Base-by-base conservation (phyloP, 2,888 invertebrate genomes). In the Maniola hyperantus region DNA sequence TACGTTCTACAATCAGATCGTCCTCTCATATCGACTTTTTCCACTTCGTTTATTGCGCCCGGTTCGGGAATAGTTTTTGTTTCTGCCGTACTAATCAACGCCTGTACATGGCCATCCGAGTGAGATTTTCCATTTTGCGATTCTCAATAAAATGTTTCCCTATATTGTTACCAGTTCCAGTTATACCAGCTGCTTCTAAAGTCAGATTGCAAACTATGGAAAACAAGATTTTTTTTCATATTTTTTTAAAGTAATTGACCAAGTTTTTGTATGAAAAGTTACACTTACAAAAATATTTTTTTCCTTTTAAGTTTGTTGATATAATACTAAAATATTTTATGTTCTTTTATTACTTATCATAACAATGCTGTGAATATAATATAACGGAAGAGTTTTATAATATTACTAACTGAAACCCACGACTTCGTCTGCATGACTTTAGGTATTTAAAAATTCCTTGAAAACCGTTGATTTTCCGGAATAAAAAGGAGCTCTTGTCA, bases 41-140 rank as follows among this genome's bases (percentile, higher is more conserved):
- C 89, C 89, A 83, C 89, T 87, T 89, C 89, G 88, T 85, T 90
- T 87, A 84, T 84, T 87, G 83, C 86, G 76, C 79, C 77, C 83
- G 80, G 85, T 89, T 88, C 81, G 86, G 85, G 86, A 88, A 90
- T 91, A 90, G 89, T 90, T 91, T 91, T 88, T 89, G 86, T 89
- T 88, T 83, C 85, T 79, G 79, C 81, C 82, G 82, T 81, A 87
- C 89, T 91, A 91, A 91, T 91, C 90, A 91, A 90, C 88, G 87
- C 84, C 80, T 77, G 84, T 82, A 85, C 84, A 85, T 83, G 80
- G 80, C 81, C 76, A 79, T 75, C 77, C 78, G 79, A 80, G 80
- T 80, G 79, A 75, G 73, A 76, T 77, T 77, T 77, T 78, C 74
- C 74, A 73, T 78, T 75, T 73, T 74, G 74, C 70, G 71, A 72